phyloP scores from a whole-genome alignment of 2,888 invertebrate species.

The Seladonia tumulorum region DNA sequence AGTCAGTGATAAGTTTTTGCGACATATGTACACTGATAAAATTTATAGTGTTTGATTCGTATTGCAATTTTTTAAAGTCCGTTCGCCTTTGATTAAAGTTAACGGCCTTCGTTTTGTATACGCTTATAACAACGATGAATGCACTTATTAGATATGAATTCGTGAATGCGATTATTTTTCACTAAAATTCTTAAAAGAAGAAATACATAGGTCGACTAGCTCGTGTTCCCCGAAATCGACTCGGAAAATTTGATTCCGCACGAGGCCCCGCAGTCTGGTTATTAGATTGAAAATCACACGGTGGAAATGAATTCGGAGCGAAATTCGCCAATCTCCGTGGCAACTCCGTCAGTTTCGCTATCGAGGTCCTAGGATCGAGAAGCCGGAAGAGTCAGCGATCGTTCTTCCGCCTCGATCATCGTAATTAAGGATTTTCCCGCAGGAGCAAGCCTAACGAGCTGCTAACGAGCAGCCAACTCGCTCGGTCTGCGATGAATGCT shows the following conservation, averaged over 20 bases:
- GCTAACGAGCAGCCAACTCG: slow-evolving; percentile 73
- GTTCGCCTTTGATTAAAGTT: not conserved
- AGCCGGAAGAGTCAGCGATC: slow-evolving; percentile 25
- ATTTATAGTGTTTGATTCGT: not conserved
- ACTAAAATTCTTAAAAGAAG: not conserved
- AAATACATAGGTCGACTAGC: not conserved
- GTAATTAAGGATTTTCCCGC: slow-evolving; percentile 66
- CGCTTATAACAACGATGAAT: no score
- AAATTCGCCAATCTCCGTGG: not conserved
- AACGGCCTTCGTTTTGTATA: no score
- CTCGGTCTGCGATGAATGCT: slow-evolving; percentile 60
- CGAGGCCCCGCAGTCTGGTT: not conserved
- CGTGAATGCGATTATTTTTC: not conserved
- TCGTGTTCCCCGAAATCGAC: not conserved
- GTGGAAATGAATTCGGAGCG: not conserved
- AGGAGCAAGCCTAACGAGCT: slow-evolving; percentile 71
- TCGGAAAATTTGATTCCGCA: not conserved
- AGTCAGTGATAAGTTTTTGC: no score
- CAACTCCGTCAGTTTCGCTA: not conserved
- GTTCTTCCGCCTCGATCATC: slow-evolving; percentile 45
- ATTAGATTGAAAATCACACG: not conserved
- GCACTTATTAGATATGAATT: no score
- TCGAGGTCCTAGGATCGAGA: not conserved
- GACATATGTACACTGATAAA: no score
- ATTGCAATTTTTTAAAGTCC: not conserved